These are phyloP conservation scores for Dendrolimus punctatus DNA, from an alignment of 1,140 invertebrate species.

Conservation along the genomic window DNA sequence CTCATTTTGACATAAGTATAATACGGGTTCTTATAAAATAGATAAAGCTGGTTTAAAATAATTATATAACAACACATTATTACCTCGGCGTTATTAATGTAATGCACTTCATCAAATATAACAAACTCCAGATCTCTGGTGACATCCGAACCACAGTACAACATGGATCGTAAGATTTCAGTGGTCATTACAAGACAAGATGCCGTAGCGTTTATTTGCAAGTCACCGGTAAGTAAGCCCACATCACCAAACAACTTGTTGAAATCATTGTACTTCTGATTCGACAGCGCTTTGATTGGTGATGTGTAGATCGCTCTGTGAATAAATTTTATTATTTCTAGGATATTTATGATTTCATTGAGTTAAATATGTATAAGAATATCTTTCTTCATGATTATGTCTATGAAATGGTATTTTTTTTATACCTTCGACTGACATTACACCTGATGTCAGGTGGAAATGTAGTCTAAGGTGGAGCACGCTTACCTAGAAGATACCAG, in stretches of 20 bases:
- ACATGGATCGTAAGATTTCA: conserved; percentile 97
- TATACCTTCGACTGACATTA: too few relatives aligned
- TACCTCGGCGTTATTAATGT: conserved; percentile 97
- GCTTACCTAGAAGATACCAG: too few relatives aligned
- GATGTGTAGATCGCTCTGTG: conserved; percentile 97
- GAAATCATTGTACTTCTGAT: conserved; percentile 99
- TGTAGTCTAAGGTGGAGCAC: too few relatives aligned
- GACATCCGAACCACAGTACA: conserved; percentile 96
- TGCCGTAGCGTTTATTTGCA: conserved; percentile 95
- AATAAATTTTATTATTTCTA: conserved; percentile 20
- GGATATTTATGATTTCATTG: too few relatives aligned
- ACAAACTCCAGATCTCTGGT: conserved; percentile 98
- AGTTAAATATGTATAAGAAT: too few relatives aligned
- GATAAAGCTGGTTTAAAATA: too few relatives aligned
- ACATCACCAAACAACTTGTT: conserved; percentile 94
- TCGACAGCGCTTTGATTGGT: conserved; percentile 98
- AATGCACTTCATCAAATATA: conserved; percentile 99
- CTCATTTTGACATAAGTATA: too few relatives aligned
- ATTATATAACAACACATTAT: conserved; percentile 15
- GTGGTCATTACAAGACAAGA: conserved; percentile 99
- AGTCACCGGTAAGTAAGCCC: conserved; percentile 95
- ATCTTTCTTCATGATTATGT: too few relatives aligned
- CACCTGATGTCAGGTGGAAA: too few relatives aligned
- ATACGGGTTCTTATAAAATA: too few relatives aligned
- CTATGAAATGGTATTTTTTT: too few relatives aligned